Evolutionary conservation across 2,797 vertebrate species (phyloP), one percentile per base, ranked within the genome.

Genomic region (Halcyon leucocephala): DNA sequence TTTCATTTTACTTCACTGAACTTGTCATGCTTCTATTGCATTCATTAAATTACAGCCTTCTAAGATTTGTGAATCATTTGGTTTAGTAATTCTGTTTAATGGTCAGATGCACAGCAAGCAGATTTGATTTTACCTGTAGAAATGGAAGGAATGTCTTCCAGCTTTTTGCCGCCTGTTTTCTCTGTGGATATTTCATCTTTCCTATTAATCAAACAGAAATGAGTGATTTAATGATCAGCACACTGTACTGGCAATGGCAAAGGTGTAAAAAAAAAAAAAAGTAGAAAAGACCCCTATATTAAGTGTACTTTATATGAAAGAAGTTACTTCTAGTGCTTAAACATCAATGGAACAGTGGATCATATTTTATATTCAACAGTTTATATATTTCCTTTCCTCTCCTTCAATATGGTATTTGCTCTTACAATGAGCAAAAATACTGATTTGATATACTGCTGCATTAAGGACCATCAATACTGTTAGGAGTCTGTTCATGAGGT

Each of bases 101-200:
- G 22, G 44, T 7, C 21, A 90, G 54, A 31, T 1, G 6, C 8
- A 72, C 8, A 86, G 22, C 15, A 70, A 93, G 6, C 14, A 85
- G 24, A 72, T 76, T 49, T 84, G 46, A 86, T 80, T 90, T 97
- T 97, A 98, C 98, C 98, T 97, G 95, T 92, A 39, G 97, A 89
- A 96, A 94, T 33, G 13, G 84, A 77, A 60, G 94, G 51, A 28
- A 76, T 82, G 17, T 97, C 95, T 44, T 91, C 93, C 6, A 71
- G 14, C 51, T 95, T 90, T 97, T 96, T 97, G 62, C 52, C 54
- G 72, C 93, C 62, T 28, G 72, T 80, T 91, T 97, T 96, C 61
- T 97, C 95, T 70, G 93, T 37, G 16, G 94, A 60, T 81, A 96
- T 77, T 94, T 98, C 97, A 64, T 97, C 97, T 95, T 98, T 98